Conservation (phyloP, 30 jellyfish, hydroid and myxozoan species). For the Turritopsis dohrnii region DNA sequence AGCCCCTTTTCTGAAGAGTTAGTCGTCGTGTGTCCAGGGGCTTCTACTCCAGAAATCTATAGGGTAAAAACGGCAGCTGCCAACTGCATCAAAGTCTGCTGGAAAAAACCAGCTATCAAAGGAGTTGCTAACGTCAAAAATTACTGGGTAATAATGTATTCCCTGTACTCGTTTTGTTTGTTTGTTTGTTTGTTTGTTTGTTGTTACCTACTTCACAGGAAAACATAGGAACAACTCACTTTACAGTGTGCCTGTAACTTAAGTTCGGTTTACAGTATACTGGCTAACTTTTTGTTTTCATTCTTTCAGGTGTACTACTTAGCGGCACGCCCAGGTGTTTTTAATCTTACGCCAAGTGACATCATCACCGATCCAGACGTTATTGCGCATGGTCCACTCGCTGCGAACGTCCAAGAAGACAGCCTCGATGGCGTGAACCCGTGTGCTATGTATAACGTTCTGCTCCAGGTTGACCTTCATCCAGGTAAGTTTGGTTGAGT, state of each 20-base stretch:
- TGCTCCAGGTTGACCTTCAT: conserved; percentile 32
- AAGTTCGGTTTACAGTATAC: no score
- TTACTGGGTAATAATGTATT: conserved; percentile 24
- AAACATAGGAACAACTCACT: no score
- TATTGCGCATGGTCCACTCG: conserved; percentile 37
- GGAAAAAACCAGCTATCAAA: conserved; percentile 40
- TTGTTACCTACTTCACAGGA: background rate
- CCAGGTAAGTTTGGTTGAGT: conserved; percentile 22
- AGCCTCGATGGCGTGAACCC: conserved; percentile 32
- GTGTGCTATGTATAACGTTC: conserved; percentile 40
- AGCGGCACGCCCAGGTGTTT: conserved; percentile 29
- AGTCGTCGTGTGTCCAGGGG: conserved; percentile 46
- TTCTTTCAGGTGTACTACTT: conserved; percentile 26
- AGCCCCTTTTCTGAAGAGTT: conserved; percentile 33
- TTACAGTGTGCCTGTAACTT: no score
- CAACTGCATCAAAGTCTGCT: conserved; percentile 40
- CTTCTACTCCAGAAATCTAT: conserved; percentile 23
- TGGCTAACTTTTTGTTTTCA: no score
- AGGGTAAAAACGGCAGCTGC: conserved; percentile 41
- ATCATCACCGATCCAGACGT: conserved; percentile 34
- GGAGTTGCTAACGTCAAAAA: conserved; percentile 40
- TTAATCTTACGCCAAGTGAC: conserved; percentile 28
- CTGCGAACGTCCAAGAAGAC: conserved; percentile 27
- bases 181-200: background rate
- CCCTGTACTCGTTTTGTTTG: background rate